Conservation (phyloP, 1,140 invertebrate species). For the Pseudomyrmex gracilis region DNA sequence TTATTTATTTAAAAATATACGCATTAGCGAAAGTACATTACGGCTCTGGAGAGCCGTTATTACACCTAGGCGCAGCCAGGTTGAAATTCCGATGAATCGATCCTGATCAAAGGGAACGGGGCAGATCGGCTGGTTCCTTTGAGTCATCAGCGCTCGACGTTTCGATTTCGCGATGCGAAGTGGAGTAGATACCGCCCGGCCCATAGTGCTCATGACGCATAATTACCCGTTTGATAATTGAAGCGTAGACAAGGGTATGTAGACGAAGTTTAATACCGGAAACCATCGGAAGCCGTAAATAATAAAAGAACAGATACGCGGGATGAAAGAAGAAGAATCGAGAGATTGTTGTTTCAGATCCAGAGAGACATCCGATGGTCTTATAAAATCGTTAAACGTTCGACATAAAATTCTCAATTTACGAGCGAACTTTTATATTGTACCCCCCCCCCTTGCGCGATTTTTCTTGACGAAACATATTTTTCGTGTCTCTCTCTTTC, state of each 20-base stretch:
- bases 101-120: conserved; percentile 11
- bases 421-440: conserved; percentile 4
- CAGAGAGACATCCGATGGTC: no score
- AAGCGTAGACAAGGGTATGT: conserved; percentile 24
- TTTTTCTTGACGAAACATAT: not conserved
- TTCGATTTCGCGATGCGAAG: conserved; percentile 44
- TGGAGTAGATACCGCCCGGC: not conserved
- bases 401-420: not conserved
- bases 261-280: not conserved
- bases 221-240: conserved; percentile 58
- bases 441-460: not conserved
- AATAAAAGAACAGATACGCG: not conserved
- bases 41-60: not conserved
- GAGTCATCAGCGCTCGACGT: conserved; percentile 51
- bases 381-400: not conserved
- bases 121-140: conserved; percentile 14
- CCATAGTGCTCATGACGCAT: conserved; percentile 48
- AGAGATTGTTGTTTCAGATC: no score
- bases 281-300: conserved; percentile 2
- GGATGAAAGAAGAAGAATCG: not conserved
- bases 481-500: not conserved
- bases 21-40: no score
- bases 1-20: conserved; percentile 11
- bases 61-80: not conserved
- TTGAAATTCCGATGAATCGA: conserved; percentile 2